A percentile compares a stretch with the other conserved stretches of the same genome.
Conservation (phyloP, 2,888 invertebrate genomes). For the Iphiclides podalirius region DNA sequence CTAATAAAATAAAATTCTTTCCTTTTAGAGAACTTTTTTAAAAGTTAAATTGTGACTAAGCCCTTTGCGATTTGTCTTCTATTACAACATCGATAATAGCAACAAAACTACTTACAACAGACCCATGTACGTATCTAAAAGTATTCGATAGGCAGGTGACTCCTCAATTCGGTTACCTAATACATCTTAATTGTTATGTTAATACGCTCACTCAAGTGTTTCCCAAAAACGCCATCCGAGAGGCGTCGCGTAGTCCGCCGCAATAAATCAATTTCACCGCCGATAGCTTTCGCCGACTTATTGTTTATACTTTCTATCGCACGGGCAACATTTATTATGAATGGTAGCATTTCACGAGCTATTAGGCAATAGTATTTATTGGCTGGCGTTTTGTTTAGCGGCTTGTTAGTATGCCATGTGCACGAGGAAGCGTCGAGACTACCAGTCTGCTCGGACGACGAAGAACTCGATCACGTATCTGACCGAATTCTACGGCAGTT, state of each 20-base stretch:
- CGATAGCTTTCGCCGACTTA: conserved; percentile 72
- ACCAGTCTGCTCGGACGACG: conserved; percentile 3
- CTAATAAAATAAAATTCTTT: too few relatives aligned
- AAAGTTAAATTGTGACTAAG: too few relatives aligned
- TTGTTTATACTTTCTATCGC: conserved; percentile 78
- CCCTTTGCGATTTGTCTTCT: too few relatives aligned
- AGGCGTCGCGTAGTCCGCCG: conserved; percentile 34
- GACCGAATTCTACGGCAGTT: conserved; percentile 21
- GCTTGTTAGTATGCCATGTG: conserved; percentile 37
- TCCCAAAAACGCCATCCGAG: conserved; percentile 64
- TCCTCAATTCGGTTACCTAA: conserved; percentile 48
- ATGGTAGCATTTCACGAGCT: conserved; percentile 63
- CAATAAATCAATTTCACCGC: conserved; percentile 77
- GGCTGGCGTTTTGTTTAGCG: conserved; percentile 43
- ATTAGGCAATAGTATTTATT: conserved; percentile 59
- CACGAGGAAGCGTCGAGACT: conserved; percentile 11
- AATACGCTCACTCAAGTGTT: conserved; percentile 67
- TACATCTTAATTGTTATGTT: conserved; percentile 73
- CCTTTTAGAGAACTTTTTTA: too few relatives aligned
- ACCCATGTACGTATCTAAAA: too few relatives aligned
- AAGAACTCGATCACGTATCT: conserved; percentile 19
- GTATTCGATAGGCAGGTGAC: too few relatives aligned
- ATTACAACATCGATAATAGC: too few relatives aligned
- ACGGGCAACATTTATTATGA: conserved; percentile 55
- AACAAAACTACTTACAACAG: too few relatives aligned